Evolutionary conservation across 2,113 vertebrate species (phyloP).

Genomic region (Paramisgurnus dabryanus): DNA sequence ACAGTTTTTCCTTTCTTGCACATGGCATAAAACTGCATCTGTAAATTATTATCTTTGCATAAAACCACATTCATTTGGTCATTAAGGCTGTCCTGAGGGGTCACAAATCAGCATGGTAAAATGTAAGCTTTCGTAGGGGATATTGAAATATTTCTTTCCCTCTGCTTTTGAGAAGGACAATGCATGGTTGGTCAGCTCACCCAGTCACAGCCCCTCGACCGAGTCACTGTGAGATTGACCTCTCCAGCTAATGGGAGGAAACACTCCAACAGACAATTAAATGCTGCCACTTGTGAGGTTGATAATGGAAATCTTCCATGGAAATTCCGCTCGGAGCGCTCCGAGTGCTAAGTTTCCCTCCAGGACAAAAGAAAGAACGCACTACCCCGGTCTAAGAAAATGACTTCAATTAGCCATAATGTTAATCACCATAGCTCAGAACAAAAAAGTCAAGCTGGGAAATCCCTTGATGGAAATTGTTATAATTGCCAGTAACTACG

Average conservation of each 20-base stretch:
- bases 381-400: slow-evolving; percentile 83
- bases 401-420: slow-evolving; percentile 95
- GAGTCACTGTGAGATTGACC: slow-evolving; percentile 79
- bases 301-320: slow-evolving; percentile 74
- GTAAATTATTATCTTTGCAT: not conserved
- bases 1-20: not conserved
- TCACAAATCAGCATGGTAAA: slow-evolving; percentile 30
- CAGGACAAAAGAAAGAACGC: slow-evolving; percentile 62
- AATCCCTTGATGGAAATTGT: slow-evolving; percentile 98
- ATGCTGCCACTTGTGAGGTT: slow-evolving; percentile 69
- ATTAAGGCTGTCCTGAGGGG: slow-evolving; percentile 16
- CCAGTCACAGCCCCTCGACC: slow-evolving; percentile 69
- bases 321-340: slow-evolving; percentile 77
- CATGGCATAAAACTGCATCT: not conserved
- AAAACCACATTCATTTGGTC: not conserved
- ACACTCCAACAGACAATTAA: slow-evolving; percentile 79
- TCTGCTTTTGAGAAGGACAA: slow-evolving; percentile 3
- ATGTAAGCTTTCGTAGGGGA: slow-evolving; percentile 23
- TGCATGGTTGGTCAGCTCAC: slow-evolving; percentile 47
- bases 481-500: slow-evolving; percentile 95
- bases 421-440: slow-evolving; percentile 97
- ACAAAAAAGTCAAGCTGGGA: slow-evolving; percentile 92
- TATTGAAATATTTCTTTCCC: slow-evolving; percentile 27
- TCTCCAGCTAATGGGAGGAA: slow-evolving; percentile 74
- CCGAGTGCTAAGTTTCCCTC: slow-evolving; percentile 75